phyloP scores from a whole-genome alignment of 1,140 invertebrate genomes.

The Apolygus lucorum region DNA sequence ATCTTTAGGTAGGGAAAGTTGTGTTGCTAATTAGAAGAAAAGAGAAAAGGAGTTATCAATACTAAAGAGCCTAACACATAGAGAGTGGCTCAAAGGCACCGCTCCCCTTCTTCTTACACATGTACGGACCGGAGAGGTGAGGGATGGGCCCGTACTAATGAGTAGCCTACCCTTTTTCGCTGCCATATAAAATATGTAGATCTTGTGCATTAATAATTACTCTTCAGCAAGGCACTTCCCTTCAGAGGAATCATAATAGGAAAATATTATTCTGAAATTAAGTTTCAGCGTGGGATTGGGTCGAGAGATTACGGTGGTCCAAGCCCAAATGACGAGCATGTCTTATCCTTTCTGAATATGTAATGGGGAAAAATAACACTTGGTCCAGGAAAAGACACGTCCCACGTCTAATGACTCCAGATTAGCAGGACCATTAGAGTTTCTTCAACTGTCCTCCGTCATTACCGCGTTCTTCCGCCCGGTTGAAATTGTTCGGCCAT shows the following conservation, averaged over 20 bases:
- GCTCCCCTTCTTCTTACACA: neutral
- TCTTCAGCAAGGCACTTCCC: neutral
- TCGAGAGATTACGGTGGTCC: neutral
- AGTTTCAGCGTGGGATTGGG: neutral
- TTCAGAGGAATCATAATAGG: neutral
- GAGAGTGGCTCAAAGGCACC: neutral
- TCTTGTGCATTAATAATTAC: neutral
- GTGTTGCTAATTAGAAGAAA: neutral
- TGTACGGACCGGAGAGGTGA: neutral
- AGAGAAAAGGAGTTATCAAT: neutral
- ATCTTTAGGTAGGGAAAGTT: neutral
- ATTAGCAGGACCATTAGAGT: neutral
- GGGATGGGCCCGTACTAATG: neutral
- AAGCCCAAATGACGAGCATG: neutral
- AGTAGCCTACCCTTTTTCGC: neutral
- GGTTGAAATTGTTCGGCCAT: neutral
- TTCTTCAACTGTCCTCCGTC: neutral
- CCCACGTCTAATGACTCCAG: neutral
- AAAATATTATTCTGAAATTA: neutral
- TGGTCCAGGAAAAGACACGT: neutral
- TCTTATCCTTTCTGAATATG: conserved; percentile 1
- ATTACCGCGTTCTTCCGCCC: neutral
- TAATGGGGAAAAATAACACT: neutral
- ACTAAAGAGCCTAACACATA: neutral
- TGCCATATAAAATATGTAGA: neutral